Conservation (phyloP, 2,888 invertebrate species). For the Calephelis perditalis region DNA sequence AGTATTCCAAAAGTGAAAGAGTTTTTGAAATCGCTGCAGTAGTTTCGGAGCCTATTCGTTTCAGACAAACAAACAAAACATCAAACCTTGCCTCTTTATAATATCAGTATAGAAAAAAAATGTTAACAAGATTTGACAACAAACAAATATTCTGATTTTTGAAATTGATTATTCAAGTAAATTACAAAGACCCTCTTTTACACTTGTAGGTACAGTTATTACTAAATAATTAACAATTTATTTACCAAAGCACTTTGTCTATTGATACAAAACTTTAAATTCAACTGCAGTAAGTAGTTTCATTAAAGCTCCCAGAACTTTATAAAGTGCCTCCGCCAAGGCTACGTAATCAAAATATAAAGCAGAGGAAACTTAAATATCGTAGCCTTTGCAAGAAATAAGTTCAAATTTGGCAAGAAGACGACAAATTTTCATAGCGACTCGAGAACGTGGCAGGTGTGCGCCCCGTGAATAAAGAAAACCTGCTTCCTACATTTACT, state of each 20-base stretch:
- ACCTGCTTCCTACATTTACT: slow-evolving; percentile 40
- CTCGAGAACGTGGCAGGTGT: slow-evolving; percentile 51
- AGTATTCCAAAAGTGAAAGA: no score
- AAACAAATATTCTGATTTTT: no score
- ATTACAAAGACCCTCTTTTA: no score
- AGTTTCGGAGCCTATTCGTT: no score
- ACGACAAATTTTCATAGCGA: slow-evolving; percentile 66
- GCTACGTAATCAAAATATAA: slow-evolving; percentile 39
- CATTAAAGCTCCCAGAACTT: slow-evolving; percentile 21
- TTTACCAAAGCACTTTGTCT: not conserved
- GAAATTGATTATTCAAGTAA: no score
- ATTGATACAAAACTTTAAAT: slow-evolving; percentile 10
- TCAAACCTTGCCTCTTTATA: no score
- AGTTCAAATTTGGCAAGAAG: slow-evolving; percentile 60
- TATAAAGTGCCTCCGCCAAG: slow-evolving; percentile 19
- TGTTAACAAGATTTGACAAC: no score
- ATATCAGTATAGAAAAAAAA: no score
- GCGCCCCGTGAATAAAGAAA: slow-evolving; percentile 56
- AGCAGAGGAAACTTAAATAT: slow-evolving; percentile 39
- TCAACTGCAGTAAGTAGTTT: slow-evolving; percentile 17
- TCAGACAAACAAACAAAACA: no score
- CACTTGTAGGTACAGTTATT: not conserved
- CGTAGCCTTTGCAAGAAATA: slow-evolving; percentile 47
- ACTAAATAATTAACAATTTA: slow-evolving; percentile 1
- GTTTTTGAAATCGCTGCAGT: no score